phyloP scores from a whole-genome alignment of 2,113 vertebrate species.

The Pycnonotus jocosus region DNA sequence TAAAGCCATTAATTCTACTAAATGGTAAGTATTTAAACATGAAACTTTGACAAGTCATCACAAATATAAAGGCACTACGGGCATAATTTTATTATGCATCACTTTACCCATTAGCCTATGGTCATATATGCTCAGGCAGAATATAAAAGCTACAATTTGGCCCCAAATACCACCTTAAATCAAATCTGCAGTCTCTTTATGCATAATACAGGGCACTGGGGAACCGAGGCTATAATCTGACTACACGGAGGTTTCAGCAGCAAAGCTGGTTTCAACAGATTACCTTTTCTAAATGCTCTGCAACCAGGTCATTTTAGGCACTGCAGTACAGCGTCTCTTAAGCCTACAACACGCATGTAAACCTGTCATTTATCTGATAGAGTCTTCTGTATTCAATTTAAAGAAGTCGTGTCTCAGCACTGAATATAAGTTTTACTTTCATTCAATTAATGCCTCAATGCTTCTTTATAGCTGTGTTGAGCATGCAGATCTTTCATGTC shows the following conservation, averaged over 20 bases:
- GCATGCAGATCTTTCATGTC: not conserved
- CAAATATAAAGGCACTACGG: not conserved
- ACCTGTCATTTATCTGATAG: not conserved
- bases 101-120: not conserved
- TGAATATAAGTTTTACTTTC: not conserved
- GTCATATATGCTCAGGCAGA: not conserved
- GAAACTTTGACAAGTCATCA: not conserved
- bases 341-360: not conserved
- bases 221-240: conserved; percentile 8
- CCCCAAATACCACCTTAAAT: conserved; percentile 4
- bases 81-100: not conserved
- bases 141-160: conserved; percentile 1
- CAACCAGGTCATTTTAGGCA: conserved; percentile 7
- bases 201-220: not conserved
- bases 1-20: not conserved
- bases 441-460: not conserved
- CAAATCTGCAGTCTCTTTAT: not conserved
- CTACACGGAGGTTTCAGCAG: not conserved
- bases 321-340: not conserved
- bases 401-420: not conserved
- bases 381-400: not conserved
- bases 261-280: conserved; percentile 43
- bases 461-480: not conserved
- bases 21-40: not conserved
- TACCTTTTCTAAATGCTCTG: conserved; percentile 14